Conservation (phyloP, 1,140 invertebrate species). For the Subanguina moxae region DNA sequence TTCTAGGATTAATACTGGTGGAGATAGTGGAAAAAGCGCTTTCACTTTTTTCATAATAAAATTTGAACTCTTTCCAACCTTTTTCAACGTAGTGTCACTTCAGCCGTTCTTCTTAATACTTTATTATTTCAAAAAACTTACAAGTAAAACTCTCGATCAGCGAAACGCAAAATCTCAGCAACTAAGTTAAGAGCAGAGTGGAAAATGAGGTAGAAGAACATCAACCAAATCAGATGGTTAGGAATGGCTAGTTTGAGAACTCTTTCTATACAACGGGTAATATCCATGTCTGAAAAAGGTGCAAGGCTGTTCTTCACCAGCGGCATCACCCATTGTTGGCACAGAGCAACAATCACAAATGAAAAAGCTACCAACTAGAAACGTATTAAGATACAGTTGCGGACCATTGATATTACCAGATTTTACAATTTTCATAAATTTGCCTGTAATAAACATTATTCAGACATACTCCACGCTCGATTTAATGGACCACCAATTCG, state of each 20-base stretch:
- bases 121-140: conserved; percentile 63
- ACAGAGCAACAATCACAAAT: conserved; percentile 73
- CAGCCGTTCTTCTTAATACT: too few species aligned
- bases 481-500: too few species aligned
- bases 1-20: too few species aligned
- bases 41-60: too few species aligned
- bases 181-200: conserved; percentile 90
- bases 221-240: conserved; percentile 93
- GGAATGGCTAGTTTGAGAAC: conserved; percentile 73
- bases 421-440: too few species aligned
- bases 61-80: too few species aligned
- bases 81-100: too few species aligned
- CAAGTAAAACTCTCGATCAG: conserved; percentile 91
- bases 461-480: too few species aligned
- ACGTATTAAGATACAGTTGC: too few species aligned
- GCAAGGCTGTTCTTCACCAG: conserved; percentile 88
- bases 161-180: conserved; percentile 88
- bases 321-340: conserved; percentile 97
- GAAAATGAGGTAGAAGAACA: conserved; percentile 91
- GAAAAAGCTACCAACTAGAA: conserved; percentile 73
- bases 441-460: neutral
- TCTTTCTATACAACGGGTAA: conserved; percentile 63
- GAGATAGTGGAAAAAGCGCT: too few species aligned
- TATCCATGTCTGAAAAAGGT: conserved; percentile 87
- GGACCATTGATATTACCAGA: too few species aligned